Evolutionary conservation across 2,113 vertebrate genomes (phyloP).

Genomic region (Lota lota): DNA sequence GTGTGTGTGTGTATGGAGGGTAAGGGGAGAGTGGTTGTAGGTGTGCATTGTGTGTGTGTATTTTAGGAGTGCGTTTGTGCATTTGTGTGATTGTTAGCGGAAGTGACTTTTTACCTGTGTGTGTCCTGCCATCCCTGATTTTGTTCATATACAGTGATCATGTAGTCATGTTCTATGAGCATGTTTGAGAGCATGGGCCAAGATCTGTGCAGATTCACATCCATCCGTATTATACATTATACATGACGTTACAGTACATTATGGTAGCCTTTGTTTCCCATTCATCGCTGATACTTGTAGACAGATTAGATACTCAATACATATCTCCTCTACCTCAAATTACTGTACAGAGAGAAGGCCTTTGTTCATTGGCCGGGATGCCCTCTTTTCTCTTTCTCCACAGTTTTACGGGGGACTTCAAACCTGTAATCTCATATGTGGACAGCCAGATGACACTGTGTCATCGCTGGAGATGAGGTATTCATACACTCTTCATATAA

Average conservation of each 20-base stretch:
- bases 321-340: too few species aligned
- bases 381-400: not conserved
- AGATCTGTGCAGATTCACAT: not conserved
- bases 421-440: constrained; percentile 7
- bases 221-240: too few species aligned
- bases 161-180: constrained; percentile 12
- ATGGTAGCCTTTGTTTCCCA: too few species aligned
- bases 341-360: not conserved
- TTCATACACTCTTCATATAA: constrained; percentile 1
- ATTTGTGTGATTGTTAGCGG: too few species aligned
- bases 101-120: too few species aligned
- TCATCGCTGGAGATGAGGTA: constrained; percentile 14
- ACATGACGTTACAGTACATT: too few species aligned
- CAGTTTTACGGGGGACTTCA: not conserved
- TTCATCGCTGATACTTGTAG: too few species aligned
- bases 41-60: constrained; percentile 6
- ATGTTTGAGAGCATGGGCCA: not conserved
- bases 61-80: too few species aligned
- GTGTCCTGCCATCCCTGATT: constrained; percentile 24
- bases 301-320: too few species aligned
- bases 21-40: too few species aligned
- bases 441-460: constrained; percentile 26
- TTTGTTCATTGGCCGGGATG: not conserved
- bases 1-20: constrained; percentile 8
- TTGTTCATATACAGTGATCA: constrained; percentile 20